Percentiles rank a stretch among this genome's conserved stretches.
Conservation (phyloP, 1,140 invertebrate genomes). For the Berghia stephanieae region DNA sequence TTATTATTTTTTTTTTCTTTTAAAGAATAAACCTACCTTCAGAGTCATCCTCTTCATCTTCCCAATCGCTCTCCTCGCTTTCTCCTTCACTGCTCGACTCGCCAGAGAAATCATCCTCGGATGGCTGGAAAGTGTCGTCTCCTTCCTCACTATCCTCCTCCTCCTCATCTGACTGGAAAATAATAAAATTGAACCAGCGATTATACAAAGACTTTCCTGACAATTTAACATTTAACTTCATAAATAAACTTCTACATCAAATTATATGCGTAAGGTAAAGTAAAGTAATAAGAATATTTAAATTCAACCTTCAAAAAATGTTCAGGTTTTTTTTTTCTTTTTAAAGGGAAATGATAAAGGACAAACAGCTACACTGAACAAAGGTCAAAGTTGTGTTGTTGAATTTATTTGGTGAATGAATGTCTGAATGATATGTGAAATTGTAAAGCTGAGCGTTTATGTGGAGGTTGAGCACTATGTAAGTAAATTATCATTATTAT, state of each 20-base stretch:
- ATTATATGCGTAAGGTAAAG: background rate
- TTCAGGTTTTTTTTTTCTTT: background rate
- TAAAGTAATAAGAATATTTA: background rate
- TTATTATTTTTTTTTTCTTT: background rate
- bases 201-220: background rate
- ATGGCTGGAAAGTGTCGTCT: conserved; percentile 72
- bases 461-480: no score
- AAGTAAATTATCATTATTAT: no score
- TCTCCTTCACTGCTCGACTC: conserved; percentile 74
- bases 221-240: background rate
- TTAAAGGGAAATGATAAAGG: background rate
- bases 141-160: conserved; percentile 75
- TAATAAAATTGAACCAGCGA: background rate
- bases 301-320: background rate
- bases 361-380: background rate
- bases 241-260: no score
- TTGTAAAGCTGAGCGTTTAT: no score
- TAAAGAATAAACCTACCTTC: conserved; percentile 53
- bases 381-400: no score
- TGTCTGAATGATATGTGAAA: no score
- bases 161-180: conserved; percentile 38
- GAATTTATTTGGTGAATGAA: no score
- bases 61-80: conserved; percentile 63
- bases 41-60: conserved; percentile 60
- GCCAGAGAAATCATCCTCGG: conserved; percentile 67